Conservation (phyloP, 2,113 vertebrate genomes). For the Hystrix brachyura region DNA sequence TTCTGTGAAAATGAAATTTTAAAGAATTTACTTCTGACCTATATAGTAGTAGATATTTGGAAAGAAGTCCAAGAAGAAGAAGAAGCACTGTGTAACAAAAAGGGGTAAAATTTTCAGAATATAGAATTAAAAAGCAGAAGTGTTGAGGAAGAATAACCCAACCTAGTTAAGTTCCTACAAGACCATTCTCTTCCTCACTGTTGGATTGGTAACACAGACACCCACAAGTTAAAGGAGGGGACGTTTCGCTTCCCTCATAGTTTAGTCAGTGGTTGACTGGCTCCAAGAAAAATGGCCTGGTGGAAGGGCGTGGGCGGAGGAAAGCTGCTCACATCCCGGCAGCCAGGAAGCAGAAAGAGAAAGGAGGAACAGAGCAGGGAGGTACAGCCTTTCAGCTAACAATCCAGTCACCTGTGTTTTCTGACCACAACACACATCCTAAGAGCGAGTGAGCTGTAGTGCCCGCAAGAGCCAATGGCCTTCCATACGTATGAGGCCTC, state of each 20-base stretch:
- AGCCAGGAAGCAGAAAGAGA: neutral
- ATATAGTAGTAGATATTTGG: neutral
- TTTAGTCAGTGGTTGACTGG: neutral
- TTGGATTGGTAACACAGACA: neutral
- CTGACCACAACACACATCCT: neutral
- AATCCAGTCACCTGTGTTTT: neutral
- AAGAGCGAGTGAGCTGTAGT: neutral
- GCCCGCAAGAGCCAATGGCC: neutral
- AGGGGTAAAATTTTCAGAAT: neutral
- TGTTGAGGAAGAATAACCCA: neutral
- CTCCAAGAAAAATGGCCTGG: neutral
- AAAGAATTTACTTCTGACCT: neutral
- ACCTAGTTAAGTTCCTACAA: neutral
- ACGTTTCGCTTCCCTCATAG: neutral
- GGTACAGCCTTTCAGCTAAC: too few species aligned
- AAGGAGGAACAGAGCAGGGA: neutral
- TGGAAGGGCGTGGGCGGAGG: neutral
- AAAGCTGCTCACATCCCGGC: neutral
- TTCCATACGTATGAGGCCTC: neutral
- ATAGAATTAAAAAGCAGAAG: neutral
- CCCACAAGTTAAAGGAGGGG: too few species aligned
- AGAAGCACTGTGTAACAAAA: neutral
- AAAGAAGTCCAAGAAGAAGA: neutral
- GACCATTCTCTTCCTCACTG: neutral
- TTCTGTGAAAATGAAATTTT: conserved; percentile 27